These are phyloP conservation scores for Zootoca vivipara DNA, from an alignment of 2,113 vertebrate species.

Conservation along the genomic window DNA sequence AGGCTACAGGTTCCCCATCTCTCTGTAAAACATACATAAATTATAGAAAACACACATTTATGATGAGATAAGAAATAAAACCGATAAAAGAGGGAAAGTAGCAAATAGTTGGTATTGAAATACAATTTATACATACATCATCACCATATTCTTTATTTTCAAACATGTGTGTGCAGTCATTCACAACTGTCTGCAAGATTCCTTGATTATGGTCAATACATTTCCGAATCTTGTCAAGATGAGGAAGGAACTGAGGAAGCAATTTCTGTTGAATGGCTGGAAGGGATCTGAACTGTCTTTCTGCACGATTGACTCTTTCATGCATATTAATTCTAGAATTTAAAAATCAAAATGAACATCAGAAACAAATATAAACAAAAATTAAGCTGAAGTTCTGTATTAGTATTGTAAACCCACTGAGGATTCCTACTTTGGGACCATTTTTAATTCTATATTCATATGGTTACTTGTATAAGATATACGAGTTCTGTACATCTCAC, in stretches of 20 bases:
- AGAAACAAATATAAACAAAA: constrained; percentile 16
- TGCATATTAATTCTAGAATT: constrained; percentile 87
- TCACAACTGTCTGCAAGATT: constrained; percentile 89
- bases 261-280: constrained; percentile 86
- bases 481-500: not conserved
- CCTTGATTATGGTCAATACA: constrained; percentile 95
- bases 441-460: not conserved
- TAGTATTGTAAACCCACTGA: not conserved
- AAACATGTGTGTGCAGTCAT: constrained; percentile 95
- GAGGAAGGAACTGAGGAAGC: constrained; percentile 88
- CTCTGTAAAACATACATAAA: not conserved
- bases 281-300: constrained; percentile 90
- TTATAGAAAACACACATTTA: not conserved
- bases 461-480: not conserved
- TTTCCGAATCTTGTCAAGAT: constrained; percentile 86
- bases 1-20: not conserved
- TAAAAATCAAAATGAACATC: constrained; percentile 53
- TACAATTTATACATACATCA: constrained; percentile 82
- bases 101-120: constrained; percentile 21
- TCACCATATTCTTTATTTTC: constrained; percentile 97
- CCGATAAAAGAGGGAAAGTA: not conserved
- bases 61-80: not conserved
- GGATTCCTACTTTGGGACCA: not conserved
- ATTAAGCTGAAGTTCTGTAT: not conserved
- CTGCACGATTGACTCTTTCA: constrained; percentile 91